Evolutionary conservation across 2,888 invertebrate species (phyloP), one percentile per base, ranked within the genome.

Genomic region (Adelognathus sp.): DNA sequence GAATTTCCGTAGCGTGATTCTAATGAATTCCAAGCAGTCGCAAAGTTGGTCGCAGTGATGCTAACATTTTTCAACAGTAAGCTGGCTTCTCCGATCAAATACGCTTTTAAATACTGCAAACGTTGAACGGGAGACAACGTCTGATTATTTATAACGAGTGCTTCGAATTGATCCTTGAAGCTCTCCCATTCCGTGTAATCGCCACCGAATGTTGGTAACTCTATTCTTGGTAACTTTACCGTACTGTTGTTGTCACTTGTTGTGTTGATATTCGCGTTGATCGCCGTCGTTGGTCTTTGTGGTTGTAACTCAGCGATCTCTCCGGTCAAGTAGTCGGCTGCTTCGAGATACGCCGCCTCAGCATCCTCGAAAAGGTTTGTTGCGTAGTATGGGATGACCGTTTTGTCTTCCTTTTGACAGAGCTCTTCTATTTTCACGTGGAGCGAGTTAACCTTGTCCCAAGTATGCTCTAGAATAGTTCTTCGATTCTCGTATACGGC

Each of bases 91-190:
- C n/a, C n/a, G n/a, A n/a, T n/a, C n/a, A n/a, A n/a, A n/a, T 27
- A 27, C 1, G 9, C 14, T 14, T 58, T 67, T 9, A 67, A 24
- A 44, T 76, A 70, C 9, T 52, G 52, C n/a, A 29, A n/a, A 9
- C 21, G 9, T 27, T 52, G 21, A 27, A 52, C 52, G n/a, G 24
- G 24, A n/a, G 27, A 27, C n/a, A 52, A 29, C n/a, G 27, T 21
- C 11, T 52, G 27, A 11, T 52, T 27, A 4, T 21, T 21, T 0
- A n/a, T 27, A 6, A 52, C 52, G 3, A 52, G 29, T 5, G 27
- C n/a, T 11, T 24, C 21, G 27, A 52, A 52, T 11, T 27, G 3
- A 27, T 52, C 52, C 9, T 21, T 18, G n/a, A 52, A 52, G 2
- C 11, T 21, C n/a, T 6, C 27, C 52, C 52, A 52, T 2, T 52